These are phyloP conservation scores for Epizoanthus scotinus DNA, from an alignment of 92 coral and sea anemone species.

Conservation along the genomic window DNA sequence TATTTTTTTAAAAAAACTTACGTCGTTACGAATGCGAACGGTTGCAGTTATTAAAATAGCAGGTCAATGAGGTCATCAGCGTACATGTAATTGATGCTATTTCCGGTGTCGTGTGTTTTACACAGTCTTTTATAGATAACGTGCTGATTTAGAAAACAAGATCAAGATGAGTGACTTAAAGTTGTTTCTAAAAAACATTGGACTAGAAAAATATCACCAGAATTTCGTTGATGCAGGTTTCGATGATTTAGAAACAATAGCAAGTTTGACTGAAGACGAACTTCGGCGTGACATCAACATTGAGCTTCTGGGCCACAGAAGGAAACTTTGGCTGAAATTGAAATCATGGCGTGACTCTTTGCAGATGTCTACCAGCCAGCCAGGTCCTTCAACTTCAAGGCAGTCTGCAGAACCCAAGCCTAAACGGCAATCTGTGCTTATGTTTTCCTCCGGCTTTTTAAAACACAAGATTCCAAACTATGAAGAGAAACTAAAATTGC, in stretches of 20 bases:
- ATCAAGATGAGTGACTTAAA: conserved; percentile 1
- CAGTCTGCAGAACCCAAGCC: conserved; percentile 1
- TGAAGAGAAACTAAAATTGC: not conserved
- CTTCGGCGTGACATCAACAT: not conserved
- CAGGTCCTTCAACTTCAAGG: not conserved
- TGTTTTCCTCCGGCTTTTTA: not conserved
- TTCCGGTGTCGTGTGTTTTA: too few relatives aligned
- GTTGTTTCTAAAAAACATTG: conserved; percentile 13
- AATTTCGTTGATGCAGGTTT: conserved; percentile 33
- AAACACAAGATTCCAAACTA: not conserved
- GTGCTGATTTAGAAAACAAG: too few relatives aligned
- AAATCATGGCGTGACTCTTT: not conserved
- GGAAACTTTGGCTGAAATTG: conserved; percentile 37
- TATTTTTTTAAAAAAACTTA: too few relatives aligned
- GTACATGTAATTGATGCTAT: too few relatives aligned
- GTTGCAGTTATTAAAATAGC: too few relatives aligned
- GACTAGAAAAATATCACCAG: conserved; percentile 26
- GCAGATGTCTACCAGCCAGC: not conserved
- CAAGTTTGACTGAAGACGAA: not conserved
- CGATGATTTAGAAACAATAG: conserved; percentile 36
- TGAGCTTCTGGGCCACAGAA: not conserved
- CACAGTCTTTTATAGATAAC: too few relatives aligned
- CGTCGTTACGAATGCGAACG: too few relatives aligned
- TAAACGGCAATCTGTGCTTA: not conserved
- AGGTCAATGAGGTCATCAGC: too few relatives aligned